These are phyloP conservation scores for Thalassaphorura encarpata DNA, from an alignment of 1,140 invertebrate genomes.

Conservation along the genomic window DNA sequence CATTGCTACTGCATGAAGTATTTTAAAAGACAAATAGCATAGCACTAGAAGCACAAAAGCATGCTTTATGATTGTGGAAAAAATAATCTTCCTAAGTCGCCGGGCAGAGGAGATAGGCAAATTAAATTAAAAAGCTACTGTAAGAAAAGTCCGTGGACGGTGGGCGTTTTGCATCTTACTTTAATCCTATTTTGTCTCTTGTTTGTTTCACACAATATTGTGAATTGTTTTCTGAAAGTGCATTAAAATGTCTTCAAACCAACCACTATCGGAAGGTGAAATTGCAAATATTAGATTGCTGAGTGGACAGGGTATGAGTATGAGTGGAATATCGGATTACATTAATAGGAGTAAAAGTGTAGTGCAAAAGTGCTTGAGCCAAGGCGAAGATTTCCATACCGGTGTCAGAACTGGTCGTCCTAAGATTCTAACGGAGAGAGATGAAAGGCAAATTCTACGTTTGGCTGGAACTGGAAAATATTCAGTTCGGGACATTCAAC, in stretches of 20 bases:
- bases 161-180: too few species aligned
- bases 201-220: not conserved
- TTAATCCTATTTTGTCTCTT: not conserved
- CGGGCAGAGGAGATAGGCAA: too few species aligned
- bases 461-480: too few species aligned
- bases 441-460: too few species aligned
- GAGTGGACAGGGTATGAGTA: not conserved
- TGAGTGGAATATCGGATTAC: not conserved
- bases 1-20: too few species aligned
- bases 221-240: not conserved
- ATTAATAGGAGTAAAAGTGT: not conserved
- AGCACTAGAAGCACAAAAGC: too few species aligned
- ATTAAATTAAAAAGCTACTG: not conserved
- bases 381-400: not conserved
- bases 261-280: not conserved
- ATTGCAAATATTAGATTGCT: not conserved
- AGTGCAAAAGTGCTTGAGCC: not conserved
- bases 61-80: too few species aligned
- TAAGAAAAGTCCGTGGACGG: not conserved
- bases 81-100: too few species aligned
- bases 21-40: too few species aligned
- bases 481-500: too few species aligned
- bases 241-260: not conserved
- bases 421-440: too few species aligned
- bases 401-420: too few species aligned